Conservation (phyloP, 2,113 vertebrate genomes). For the Mellivora capensis region DNA sequence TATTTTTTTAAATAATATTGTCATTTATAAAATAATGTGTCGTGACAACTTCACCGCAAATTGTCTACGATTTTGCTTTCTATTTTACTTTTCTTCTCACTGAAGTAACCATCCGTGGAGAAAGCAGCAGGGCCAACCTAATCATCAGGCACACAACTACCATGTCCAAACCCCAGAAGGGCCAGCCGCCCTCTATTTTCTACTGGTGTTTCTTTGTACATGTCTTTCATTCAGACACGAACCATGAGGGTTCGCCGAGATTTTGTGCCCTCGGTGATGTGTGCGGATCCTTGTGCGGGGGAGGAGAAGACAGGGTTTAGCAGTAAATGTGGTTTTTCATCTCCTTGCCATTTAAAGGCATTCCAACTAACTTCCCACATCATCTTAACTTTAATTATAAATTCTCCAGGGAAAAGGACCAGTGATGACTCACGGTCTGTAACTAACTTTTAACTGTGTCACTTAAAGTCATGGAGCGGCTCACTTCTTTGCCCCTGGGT, state of each 20-base stretch:
- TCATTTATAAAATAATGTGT: conserved; percentile 1
- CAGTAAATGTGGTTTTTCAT: neutral
- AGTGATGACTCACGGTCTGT: neutral
- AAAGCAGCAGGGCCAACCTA: neutral
- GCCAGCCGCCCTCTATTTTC: neutral
- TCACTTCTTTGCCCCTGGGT: neutral
- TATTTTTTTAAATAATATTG: neutral
- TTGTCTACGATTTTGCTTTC: neutral
- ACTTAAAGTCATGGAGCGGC: conserved; percentile 19
- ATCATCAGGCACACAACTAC: neutral
- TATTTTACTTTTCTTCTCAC: conserved; percentile 34
- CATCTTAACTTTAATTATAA: conserved; percentile 44
- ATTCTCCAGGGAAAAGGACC: neutral
- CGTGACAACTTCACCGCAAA: neutral
- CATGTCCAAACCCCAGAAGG: neutral
- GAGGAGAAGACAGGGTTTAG: conserved; percentile 22
- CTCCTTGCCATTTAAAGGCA: conserved; percentile 40
- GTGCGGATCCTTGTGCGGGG: neutral
- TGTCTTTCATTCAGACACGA: neutral
- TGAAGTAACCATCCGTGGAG: neutral
- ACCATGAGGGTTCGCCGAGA: neutral
- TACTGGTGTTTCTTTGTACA: neutral
- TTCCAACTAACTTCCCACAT: conserved; percentile 51
- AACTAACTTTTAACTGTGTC: conserved; percentile 15
- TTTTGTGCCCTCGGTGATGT: neutral